Evolutionary conservation across 2,888 invertebrate genomes (phyloP), one percentile per base, ranked within the genome.

Genomic region (Tetragnatha montana): DNA sequence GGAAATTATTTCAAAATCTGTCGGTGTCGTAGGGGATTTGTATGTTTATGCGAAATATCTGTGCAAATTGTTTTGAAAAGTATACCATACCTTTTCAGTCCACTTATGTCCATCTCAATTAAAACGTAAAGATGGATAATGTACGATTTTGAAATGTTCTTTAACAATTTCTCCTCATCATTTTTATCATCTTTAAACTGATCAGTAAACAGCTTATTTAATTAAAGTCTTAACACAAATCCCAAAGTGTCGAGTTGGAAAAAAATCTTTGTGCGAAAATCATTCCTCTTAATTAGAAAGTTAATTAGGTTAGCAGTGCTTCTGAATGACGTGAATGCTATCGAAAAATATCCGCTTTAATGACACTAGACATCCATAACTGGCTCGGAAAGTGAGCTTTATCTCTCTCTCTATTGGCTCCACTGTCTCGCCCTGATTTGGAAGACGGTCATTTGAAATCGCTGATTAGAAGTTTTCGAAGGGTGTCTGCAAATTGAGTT

Each of bases 211-310:
- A 14, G 17, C 35, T 69, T 47, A 80, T 80, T 80, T 21, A 80
- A 80, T 80, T 80, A 80, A 80, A 80, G 51, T 50, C 78, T 35
- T 49, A 6, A 14, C n/a, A 19, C 19, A n/a, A n/a, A 19, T 17
- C 19, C 14, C 21, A 50, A 49, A 50, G 21, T 17, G 17, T 10
- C 49, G 76, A 60, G 19, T 17, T 22, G n/a, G 22, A 68, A 17
- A 68, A 68, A 70, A 60, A 60, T 60, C 8, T 60, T 60, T 60
- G 60, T 17, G 35, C 17, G 68, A 70, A 81, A 81, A 50, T 51
- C 19, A 51, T 49, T 78, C 78, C 22, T 73, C 74, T 74, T 82
- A 82, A 73, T 82, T 82, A 82, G 74, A 74, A 82, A 82, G 60
- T 82, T 82, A 82, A 82, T 82, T 82, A 82, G 22, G 74, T 49